Conservation (phyloP, 2,797 vertebrate species). For the Petrocephalus schoutedeni region DNA sequence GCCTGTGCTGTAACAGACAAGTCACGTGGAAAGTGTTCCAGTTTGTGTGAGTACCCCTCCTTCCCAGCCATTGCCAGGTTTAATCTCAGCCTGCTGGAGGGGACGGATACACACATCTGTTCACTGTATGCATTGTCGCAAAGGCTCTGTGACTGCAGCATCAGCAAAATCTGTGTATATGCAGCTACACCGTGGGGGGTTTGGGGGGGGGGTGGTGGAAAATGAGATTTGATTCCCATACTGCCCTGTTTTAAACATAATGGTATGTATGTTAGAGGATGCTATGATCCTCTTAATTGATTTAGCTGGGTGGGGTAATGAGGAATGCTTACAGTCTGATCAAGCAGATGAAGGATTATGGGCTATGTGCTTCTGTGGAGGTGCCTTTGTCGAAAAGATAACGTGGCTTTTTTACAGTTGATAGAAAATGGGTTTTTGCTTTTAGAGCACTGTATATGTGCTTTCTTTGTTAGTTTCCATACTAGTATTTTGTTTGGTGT, state of each 20-base stretch:
- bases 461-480: not conserved
- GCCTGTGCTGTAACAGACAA: slow-evolving; percentile 6
- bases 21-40: slow-evolving; percentile 8
- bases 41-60: not conserved
- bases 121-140: slow-evolving; percentile 23
- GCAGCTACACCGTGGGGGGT: slow-evolving; percentile 4
- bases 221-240: not conserved
- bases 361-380: not conserved
- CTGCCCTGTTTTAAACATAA: not conserved
- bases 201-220: not conserved
- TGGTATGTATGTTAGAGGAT: not conserved
- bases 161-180: slow-evolving; percentile 30
- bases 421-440: not conserved
- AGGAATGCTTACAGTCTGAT: not conserved
- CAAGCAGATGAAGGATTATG: slow-evolving; percentile 1
- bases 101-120: slow-evolving; percentile 18
- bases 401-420: not conserved
- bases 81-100: slow-evolving; percentile 3
- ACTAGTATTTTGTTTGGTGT: not conserved
- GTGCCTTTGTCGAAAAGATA: too few relatives aligned
- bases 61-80: not conserved
- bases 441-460: not conserved
- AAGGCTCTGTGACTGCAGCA: slow-evolving; percentile 23
- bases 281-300: slow-evolving; percentile 8
- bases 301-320: not conserved